Evolutionary conservation across 1,140 invertebrate genomes (phyloP).

Genomic region (Mamestra configurata): DNA sequence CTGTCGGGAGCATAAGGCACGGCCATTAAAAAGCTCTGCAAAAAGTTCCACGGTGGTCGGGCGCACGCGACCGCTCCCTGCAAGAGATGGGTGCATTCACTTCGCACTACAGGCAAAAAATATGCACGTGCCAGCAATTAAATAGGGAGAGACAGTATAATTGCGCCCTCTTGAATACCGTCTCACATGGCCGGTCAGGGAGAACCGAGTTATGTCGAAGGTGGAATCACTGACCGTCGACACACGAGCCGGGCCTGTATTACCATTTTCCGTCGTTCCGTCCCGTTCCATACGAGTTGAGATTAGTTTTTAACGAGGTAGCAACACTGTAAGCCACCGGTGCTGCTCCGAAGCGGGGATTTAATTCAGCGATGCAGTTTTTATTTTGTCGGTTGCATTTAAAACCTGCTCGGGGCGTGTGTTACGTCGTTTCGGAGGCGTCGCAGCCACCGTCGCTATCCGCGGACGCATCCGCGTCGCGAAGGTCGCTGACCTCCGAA

Average conservation of each 20-base stretch:
- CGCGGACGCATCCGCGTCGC: slow-evolving; percentile 74
- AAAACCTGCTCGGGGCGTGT: slow-evolving; percentile 66
- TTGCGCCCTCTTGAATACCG: slow-evolving; percentile 65
- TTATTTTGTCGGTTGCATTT: slow-evolving; percentile 68
- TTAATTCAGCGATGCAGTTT: slow-evolving; percentile 65
- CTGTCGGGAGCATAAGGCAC: slow-evolving; percentile 64
- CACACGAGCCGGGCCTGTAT: slow-evolving; percentile 73
- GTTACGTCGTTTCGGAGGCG: slow-evolving; percentile 63
- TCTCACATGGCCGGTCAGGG: slow-evolving; percentile 78
- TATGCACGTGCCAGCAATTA: slow-evolving; percentile 84
- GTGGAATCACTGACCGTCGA: slow-evolving; percentile 71
- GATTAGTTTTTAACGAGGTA: slow-evolving; percentile 62
- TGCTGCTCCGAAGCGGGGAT: slow-evolving; percentile 53
- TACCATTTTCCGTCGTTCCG: slow-evolving; percentile 66
- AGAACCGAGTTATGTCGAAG: slow-evolving; percentile 68
- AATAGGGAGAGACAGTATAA: slow-evolving; percentile 67
- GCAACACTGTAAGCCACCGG: slow-evolving; percentile 59
- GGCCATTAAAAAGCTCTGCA: slow-evolving; percentile 59
- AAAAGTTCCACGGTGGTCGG: slow-evolving; percentile 61
- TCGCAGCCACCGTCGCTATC: slow-evolving; percentile 42
- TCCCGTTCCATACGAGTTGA: slow-evolving; percentile 76
- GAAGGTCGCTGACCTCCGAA: slow-evolving; percentile 82
- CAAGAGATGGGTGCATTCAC: slow-evolving; percentile 67
- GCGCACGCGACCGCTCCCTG: slow-evolving; percentile 63
- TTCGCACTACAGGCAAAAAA: slow-evolving; percentile 67